phyloP scores from a whole-genome alignment of 2,888 invertebrate genomes.

The Chrysotoxum bicinctum region DNA sequence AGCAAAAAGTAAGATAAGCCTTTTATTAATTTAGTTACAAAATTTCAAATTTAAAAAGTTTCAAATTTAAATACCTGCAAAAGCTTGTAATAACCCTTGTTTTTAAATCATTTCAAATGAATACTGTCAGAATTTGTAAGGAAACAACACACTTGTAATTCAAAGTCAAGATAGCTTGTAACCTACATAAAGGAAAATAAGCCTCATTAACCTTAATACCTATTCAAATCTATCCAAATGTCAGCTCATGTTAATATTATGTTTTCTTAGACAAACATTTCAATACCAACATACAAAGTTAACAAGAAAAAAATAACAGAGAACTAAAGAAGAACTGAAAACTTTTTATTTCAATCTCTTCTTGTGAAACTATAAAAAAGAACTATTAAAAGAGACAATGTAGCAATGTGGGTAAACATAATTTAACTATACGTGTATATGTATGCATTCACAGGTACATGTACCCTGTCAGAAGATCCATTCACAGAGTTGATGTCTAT shows the following conservation, averaged over 20 bases:
- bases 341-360: neutral
- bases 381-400: conserved; percentile 40
- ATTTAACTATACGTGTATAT: conserved; percentile 7
- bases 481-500: conserved; percentile 14
- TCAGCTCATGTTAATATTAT: conserved; percentile 13
- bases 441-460: neutral
- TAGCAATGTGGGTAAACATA: conserved; percentile 59
- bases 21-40: too few species aligned
- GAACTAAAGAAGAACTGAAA: neutral
- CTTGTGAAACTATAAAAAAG: neutral
- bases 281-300: neutral
- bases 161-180: neutral
- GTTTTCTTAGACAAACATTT: conserved; percentile 25
- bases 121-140: neutral
- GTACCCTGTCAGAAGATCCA: conserved; percentile 1
- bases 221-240: neutral
- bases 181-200: neutral
- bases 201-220: conserved; percentile 27
- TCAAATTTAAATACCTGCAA: too few species aligned
- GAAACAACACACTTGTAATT: conserved; percentile 2
- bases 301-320: neutral
- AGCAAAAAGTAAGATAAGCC: too few species aligned
- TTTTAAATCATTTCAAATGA: neutral
- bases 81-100: too few species aligned
- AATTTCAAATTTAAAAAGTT: too few species aligned